Evolutionary conservation across 2,888 invertebrate species (phyloP), one percentile per base, ranked within the genome.

Genomic region (Nycteola revayana): DNA sequence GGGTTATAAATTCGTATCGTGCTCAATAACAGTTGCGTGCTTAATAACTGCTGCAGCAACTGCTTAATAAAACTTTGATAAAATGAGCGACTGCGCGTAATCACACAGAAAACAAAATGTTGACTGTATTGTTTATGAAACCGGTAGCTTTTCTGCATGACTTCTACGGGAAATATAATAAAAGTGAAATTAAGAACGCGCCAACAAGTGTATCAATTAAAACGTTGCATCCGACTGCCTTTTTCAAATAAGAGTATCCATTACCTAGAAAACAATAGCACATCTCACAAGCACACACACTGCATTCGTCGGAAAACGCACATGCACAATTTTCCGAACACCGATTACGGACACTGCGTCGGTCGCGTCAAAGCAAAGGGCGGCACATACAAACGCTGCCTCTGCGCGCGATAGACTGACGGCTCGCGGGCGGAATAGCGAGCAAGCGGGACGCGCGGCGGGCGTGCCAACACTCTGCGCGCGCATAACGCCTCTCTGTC

Each of bases 231-330:
- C 75, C 76, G 72, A 74, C 73, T 74, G 81, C 77, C 75, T 79
- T 75, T 77, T 75, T 68, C 60, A 58, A 77, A 77, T 66, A 79
- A 72, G 69, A 68, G 66, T 72, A 60, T 60, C 72, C 68, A 51
- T 87, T 86, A 88, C 88, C 88, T 88, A 88, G 82, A 81, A 85
- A 88, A 88, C 84, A 87, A 88, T 83, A 82, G 85, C 87, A 88
- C 87, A 87, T 88, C 78, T 80, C 88, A 87, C 86, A 81, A 79
- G 71, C 83, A 87, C 86, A 86, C 78, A 87, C 87, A 86, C 86
- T 83, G 77, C 79, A 76, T 68, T 75, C 71, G 73, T 78, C 86
- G 87, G 87, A 86, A 87, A 88, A 84, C 84, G 87, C 87, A 88
- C 87, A 88, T 86, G 83, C 87, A 88, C 87, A 88, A 87, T 87